A percentile compares a stretch with the other conserved stretches of the same genome.
phyloP scores from a whole-genome alignment of 2,113 vertebrate genomes.

The Naja naja region DNA sequence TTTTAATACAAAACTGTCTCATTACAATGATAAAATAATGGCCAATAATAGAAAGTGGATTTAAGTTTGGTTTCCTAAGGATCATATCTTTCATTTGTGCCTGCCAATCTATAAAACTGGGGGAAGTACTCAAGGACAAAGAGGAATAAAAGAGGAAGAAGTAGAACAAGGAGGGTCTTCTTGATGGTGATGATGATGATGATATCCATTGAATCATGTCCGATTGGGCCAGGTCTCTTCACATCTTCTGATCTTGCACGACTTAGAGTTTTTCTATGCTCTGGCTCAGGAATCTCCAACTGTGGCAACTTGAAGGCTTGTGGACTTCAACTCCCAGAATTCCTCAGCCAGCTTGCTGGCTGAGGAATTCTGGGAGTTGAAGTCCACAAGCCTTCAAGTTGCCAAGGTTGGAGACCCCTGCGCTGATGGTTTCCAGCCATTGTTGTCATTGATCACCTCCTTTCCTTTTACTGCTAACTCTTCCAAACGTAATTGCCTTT shows the following conservation, averaged over 20 bases:
- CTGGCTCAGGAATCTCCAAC: no score
- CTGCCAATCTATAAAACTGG: neutral
- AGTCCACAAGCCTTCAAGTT: no score
- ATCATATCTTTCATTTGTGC: neutral
- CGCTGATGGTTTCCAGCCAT: neutral
- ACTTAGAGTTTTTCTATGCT: neutral
- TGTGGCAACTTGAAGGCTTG: no score
- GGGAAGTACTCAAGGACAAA: neutral
- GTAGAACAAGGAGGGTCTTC: neutral
- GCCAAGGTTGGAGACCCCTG: no score
- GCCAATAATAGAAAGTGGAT: neutral
- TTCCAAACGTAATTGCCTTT: neutral
- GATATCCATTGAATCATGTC: neutral
- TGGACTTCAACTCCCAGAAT: no score
- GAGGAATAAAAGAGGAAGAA: neutral
- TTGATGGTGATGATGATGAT: neutral
- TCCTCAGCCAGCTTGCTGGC: no score
- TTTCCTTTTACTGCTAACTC: neutral
- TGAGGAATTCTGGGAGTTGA: no score
- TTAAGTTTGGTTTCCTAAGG: neutral
- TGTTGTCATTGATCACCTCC: neutral
- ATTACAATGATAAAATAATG: neutral
- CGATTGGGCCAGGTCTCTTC: neutral
- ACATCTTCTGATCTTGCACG: neutral
- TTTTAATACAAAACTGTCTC: neutral